Base-by-base conservation (phyloP, 2,113 vertebrate genomes). In the Chaetura pelagica region DNA sequence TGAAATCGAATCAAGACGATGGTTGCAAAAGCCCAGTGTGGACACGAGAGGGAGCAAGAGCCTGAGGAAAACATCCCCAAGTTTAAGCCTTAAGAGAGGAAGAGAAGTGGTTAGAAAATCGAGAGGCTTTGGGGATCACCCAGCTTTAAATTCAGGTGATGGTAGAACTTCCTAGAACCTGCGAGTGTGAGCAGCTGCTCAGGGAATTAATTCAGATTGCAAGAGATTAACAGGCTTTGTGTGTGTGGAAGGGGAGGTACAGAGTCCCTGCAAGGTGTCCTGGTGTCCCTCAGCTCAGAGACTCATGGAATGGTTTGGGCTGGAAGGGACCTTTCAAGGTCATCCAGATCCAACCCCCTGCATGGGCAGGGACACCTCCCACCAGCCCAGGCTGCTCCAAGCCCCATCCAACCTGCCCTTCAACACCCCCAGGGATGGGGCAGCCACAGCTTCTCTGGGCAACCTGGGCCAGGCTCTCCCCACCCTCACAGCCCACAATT, bases 31-130 rank as follows among this genome's bases (percentile, higher is more conserved):
- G 44, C 74, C 19, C 14, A 2, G 6, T 0, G 12, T 15, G 1
- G 82, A 62, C 97, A 95, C 91, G 24, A 97, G 97, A 84, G 94
- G 96, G 95, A 73, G 96, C 6, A 55, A 81, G 74, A 96, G 88
- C 55, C 85, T 7, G 61, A 1, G 7, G 75, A 23, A 93, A 81
- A 58, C 18, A 23, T 18, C 34, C 52, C 48, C 0, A 3, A 2
- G 1, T 38, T 57, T 4, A 4, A 42, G 20, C 12, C 11, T 19
- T 1, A 23, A 26, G 0, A 15, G 12, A 1, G 0, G 38, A 57
- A 48, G 24, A 26, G 21, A 34, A 73, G 72, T 0, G 24, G 15
- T 22, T 1, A 15, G 19, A 32, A 55, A 19, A 2, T 1, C 0
- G 17, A 15, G 38, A 2, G 30, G 34, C 3, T 58, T 3, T 5